Conservation (phyloP, 2,888 invertebrate genomes). For the Abrostola triplasia region DNA sequence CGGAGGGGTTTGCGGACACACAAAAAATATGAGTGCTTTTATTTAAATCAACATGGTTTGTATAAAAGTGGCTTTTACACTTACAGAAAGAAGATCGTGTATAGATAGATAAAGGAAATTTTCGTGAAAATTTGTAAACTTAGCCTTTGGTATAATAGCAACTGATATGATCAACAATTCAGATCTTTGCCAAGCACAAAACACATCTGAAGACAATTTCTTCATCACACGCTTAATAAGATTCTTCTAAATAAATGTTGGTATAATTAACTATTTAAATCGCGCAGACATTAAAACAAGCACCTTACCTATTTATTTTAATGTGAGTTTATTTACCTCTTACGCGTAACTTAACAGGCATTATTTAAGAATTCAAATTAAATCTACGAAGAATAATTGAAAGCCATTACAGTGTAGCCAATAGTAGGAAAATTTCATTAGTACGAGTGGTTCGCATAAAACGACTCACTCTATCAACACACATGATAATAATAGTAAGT, state of each 20-base stretch:
- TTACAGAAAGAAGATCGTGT: no score
- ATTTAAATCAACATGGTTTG: conserved; percentile 16
- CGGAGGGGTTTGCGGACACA: conserved; percentile 22
- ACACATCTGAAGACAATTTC: no score
- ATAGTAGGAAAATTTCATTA: not conserved
- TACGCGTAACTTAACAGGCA: conserved; percentile 1
- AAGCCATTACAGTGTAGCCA: not conserved
- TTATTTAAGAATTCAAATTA: conserved; percentile 3
- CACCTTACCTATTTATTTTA: conserved; percentile 4
- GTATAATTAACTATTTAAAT: conserved; percentile 1
- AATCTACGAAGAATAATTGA: conserved; percentile 1
- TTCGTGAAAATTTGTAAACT: no score
- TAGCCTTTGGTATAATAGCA: no score
- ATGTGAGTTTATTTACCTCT: conserved; percentile 5
- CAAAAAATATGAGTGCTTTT: conserved; percentile 25
- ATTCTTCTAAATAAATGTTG: not conserved
- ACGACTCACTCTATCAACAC: not conserved
- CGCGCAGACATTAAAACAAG: not conserved
- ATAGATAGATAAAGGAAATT: no score
- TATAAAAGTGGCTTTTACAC: not conserved
- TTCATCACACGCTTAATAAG: no score
- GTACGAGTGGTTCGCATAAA: not conserved
- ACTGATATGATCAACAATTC: no score
- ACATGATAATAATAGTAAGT: no score
- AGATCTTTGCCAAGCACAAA: no score